These are phyloP conservation scores for Ariolimax columbianus DNA, from an alignment of 2,888 invertebrate species.

Conservation along the genomic window DNA sequence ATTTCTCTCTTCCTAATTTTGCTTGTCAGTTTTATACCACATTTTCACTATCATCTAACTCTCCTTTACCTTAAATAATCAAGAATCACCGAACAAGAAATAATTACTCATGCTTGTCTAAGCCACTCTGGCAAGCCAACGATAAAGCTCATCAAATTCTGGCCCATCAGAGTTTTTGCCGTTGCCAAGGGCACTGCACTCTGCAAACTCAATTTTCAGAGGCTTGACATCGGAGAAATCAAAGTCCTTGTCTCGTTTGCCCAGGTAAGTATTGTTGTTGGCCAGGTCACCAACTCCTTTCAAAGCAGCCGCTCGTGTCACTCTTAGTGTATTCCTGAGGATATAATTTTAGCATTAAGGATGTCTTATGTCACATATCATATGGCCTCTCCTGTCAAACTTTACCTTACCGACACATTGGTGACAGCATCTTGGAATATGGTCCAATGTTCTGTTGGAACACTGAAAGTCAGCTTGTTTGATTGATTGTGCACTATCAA, in stretches of 20 bases:
- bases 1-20: too few species aligned
- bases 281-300: conserved; percentile 77
- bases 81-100: not conserved
- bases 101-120: conserved; percentile 46
- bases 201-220: conserved; percentile 82
- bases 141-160: conserved; percentile 84
- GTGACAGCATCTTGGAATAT: too few species aligned
- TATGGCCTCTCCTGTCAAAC: too few species aligned
- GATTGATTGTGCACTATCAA: too few species aligned
- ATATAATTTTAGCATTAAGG: not conserved
- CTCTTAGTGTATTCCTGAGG: conserved; percentile 88
- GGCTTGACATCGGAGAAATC: conserved; percentile 86
- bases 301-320: conserved; percentile 90
- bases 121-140: conserved; percentile 85
- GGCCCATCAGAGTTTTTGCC: conserved; percentile 82
- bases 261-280: conserved; percentile 83
- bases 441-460: too few species aligned
- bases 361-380: too few species aligned
- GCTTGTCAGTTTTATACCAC: too few species aligned
- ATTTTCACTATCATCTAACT: too few species aligned
- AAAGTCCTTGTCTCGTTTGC: conserved; percentile 89
- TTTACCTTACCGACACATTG: too few species aligned
- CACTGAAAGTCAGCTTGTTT: too few species aligned
- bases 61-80: too few species aligned
- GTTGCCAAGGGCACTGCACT: conserved; percentile 76